Conservation (phyloP, 1,140 invertebrate genomes). For the Drosophila lacteicornis region DNA sequence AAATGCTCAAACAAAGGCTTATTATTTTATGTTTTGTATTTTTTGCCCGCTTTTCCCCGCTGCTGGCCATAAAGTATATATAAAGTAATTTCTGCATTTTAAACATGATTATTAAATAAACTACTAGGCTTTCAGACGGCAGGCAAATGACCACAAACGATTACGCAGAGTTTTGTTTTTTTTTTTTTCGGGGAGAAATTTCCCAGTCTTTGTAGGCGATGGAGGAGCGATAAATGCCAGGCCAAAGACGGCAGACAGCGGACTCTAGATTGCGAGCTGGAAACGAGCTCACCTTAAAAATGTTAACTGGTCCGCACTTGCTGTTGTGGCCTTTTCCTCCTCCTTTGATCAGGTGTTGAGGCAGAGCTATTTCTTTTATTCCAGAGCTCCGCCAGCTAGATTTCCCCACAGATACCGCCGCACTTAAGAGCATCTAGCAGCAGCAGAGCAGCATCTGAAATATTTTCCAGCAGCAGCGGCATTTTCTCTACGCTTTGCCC, state of each 20-base stretch:
- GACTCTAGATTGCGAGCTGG: conserved; percentile 12
- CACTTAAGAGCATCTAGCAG: conserved; percentile 72
- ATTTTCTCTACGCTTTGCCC: conserved; percentile 73
- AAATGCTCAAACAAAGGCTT: conserved; percentile 71
- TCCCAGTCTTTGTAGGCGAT: conserved; percentile 10
- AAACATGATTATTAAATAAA: conserved; percentile 79
- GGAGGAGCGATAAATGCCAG: conserved; percentile 31
- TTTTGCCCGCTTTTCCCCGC: conserved; percentile 39
- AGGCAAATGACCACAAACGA: conserved; percentile 76
- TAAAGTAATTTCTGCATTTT: conserved; percentile 79
- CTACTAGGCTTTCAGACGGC: conserved; percentile 54
- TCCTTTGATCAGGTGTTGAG: conserved; percentile 75
- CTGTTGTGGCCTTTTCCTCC: conserved; percentile 35
- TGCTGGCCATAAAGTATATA: conserved; percentile 59
- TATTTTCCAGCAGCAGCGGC: conserved; percentile 67
- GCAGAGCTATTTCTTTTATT: conserved; percentile 37
- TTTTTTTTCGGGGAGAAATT: conserved; percentile 61
- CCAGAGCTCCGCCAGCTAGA: conserved; percentile 61
- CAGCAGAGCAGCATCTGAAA: conserved; percentile 70
- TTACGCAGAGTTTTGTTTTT: conserved; percentile 63
- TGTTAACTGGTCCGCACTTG: conserved; percentile 69
- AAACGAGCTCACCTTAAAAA: conserved; percentile 73
- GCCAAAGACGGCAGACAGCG: conserved; percentile 38
- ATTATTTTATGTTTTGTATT: conserved; percentile 76
- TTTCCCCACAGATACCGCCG: conserved; percentile 72